Percentiles rank a stretch among this genome's conserved stretches.
Evolutionary conservation across 2,113 vertebrate genomes (phyloP).

Genomic region (Miniopterus natalensis): DNA sequence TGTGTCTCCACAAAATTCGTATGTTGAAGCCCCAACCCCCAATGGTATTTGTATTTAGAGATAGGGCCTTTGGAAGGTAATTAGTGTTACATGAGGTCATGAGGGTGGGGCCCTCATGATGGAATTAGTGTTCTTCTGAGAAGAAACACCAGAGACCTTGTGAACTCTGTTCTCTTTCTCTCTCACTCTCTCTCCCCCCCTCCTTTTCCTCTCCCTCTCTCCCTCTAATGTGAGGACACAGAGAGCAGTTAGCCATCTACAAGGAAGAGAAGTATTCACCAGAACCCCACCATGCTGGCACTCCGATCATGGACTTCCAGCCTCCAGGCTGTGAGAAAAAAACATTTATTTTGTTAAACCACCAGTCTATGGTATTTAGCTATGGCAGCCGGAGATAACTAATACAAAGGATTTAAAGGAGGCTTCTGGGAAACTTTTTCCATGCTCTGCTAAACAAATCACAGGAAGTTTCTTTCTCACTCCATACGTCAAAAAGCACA

Average conservation of each 20-base stretch:
- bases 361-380: background rate
- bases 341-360: background rate
- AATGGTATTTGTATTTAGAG: background rate
- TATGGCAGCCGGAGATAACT: background rate
- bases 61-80: background rate
- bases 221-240: background rate
- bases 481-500: background rate
- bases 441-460: background rate
- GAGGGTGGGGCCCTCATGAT: background rate
- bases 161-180: background rate
- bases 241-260: background rate
- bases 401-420: background rate
- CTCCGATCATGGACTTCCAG: background rate
- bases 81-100: background rate
- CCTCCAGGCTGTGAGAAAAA: slow-evolving; percentile 11
- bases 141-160: background rate
- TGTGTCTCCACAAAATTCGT: background rate
- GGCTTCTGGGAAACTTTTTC: background rate
- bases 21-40: background rate
- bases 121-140: background rate
- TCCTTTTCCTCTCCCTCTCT: too few relatives aligned
- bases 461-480: background rate
- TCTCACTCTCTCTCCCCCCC: background rate
- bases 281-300: background rate
- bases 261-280: background rate